These are phyloP conservation scores for Archaeoteleia sp. DNA, from an alignment of 2,888 invertebrate genomes.

Conservation along the genomic window DNA sequence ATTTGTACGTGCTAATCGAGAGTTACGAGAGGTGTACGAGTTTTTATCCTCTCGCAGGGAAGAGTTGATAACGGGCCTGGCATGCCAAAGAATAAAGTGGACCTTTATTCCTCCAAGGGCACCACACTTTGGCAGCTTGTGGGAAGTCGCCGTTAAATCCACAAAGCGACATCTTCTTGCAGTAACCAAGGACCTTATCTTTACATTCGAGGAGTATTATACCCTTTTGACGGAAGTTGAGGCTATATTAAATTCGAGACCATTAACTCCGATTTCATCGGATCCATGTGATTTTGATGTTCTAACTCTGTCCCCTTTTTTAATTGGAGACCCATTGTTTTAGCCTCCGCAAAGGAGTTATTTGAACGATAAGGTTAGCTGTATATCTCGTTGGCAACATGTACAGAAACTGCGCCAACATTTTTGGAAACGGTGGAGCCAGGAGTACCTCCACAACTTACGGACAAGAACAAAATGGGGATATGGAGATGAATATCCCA, in stretches of 20 bases:
- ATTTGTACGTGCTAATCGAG: constrained; percentile 37
- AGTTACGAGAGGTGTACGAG: constrained; percentile 36
- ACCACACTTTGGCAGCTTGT: constrained; percentile 50
- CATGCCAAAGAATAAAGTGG: constrained; percentile 31
- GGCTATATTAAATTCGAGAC: constrained; percentile 7
- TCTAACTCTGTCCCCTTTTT: background rate
- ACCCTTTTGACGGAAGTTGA: constrained; percentile 1
- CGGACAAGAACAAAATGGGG: constrained; percentile 12
- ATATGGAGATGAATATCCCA: background rate
- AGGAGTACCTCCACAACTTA: constrained; percentile 10
- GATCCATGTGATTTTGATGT: constrained; percentile 3
- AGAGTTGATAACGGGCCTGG: no score
- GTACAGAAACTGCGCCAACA: background rate
- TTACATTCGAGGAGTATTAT: constrained; percentile 5
- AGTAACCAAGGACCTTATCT: background rate
- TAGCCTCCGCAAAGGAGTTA: constrained; percentile 2
- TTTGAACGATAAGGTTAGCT: no score
- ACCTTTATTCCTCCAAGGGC: constrained; percentile 35
- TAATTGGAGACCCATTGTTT: constrained; percentile 2
- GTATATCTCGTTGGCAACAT: constrained; percentile 13
- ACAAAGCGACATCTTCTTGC: constrained; percentile 52
- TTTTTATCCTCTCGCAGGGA: no score
- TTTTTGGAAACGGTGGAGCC: constrained; percentile 5
- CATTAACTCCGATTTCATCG: constrained; percentile 3
- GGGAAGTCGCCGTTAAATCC: constrained; percentile 57